Evolutionary conservation across 2,888 invertebrate genomes (phyloP).

Genomic region (Alcis repandata): DNA sequence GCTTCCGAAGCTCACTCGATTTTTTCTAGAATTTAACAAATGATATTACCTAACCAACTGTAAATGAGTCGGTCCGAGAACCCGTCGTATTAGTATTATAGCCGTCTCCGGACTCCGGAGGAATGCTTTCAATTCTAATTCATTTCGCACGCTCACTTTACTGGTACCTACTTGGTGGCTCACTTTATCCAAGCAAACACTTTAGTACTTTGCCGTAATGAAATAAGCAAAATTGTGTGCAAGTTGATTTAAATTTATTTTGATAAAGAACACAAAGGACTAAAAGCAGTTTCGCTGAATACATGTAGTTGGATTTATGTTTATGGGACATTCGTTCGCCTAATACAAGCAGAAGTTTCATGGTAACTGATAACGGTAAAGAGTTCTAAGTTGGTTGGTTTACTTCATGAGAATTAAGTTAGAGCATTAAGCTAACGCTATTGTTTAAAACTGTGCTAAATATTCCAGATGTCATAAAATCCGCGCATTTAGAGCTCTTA

Average conservation of each 20-base stretch:
- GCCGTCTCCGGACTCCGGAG: slow-evolving; percentile 35
- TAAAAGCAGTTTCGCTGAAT: neutral
- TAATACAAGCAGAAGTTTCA: too few species aligned
- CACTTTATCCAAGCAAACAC: too few species aligned
- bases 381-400: neutral
- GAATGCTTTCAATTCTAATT: slow-evolving; percentile 49
- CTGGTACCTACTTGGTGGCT: too few species aligned
- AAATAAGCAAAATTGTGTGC: too few species aligned
- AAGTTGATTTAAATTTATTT: neutral
- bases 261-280: neutral
- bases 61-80: slow-evolving; percentile 22
- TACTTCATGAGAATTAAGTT: neutral
- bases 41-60: neutral
- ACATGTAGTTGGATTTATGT: neutral
- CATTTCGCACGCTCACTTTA: slow-evolving; percentile 47
- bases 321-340: neutral
- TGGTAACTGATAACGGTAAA: neutral
- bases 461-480: too few species aligned
- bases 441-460: too few species aligned
- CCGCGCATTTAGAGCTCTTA: too few species aligned
- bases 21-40: slow-evolving; percentile 21
- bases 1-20: slow-evolving; percentile 1
- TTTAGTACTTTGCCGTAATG: too few species aligned
- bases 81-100: slow-evolving; percentile 49
- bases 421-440: neutral